Base-by-base conservation (phyloP, 2,797 vertebrate genomes). In the Parambassis ranga region DNA sequence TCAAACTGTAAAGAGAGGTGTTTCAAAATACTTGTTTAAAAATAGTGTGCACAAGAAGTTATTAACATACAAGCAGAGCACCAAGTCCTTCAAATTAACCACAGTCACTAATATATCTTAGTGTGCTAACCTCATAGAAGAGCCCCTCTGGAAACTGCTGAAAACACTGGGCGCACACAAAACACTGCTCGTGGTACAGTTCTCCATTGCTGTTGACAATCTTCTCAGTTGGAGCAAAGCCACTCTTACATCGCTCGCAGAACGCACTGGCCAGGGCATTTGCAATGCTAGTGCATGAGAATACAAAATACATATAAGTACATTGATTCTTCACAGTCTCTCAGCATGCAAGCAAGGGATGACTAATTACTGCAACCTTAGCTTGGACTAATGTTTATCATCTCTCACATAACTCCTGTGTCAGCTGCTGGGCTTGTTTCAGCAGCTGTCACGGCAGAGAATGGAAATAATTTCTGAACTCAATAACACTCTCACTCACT, bases 81-180 rank as follows among this genome's bases (percentile, higher is more conserved):
- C 13, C n/a, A 15, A n/a, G n/a, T n/a, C n/a, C n/a, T n/a, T n/a
- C n/a, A 51, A 37, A 50, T 22, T 0, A 19, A 18, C 18, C 20
- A 20, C 3, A 5, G 24, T 9, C 9, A 31, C 2, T 10, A 18
- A 9, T 5, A 24, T 13, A 8, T 59, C 4, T 2, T 3, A 47
- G 60, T 14, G 10, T 32, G 16, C 89, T 81, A n/a, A 98, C 98
- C 96, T 99, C 98, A 0, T 98, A 99, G 87, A 98, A 99, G 41
- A 99, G 95, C 20, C 98, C 98, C 23, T 98, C 95, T 0, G 95
- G 96, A 75, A 99, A 98, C 86, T 97, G 96, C 87, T 98, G 97
- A 49, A 99, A 98, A 89, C 98, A 99, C 90, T 99, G 98, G 2
- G 97, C 96, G 0, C 98, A 99, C 46, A 98, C 96, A 0, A 99